These are phyloP conservation scores for Hirudinaria manillensis DNA, from an alignment of 2,888 invertebrate genomes.

Conservation along the genomic window DNA sequence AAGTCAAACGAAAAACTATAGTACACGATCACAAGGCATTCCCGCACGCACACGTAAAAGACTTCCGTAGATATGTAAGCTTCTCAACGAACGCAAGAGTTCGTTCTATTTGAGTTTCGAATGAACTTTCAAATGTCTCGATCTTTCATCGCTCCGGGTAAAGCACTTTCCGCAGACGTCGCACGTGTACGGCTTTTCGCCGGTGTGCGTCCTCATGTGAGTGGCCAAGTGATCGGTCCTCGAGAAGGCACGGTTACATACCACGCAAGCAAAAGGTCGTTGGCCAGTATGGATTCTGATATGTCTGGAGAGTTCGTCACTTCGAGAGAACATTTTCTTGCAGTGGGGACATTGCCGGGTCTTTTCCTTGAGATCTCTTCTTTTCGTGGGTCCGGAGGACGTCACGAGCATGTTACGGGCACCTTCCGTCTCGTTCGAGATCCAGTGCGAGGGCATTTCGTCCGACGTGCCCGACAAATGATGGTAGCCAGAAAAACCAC, in stretches of 20 bases:
- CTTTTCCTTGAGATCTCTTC: not conserved
- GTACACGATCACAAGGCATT: too few relatives aligned
- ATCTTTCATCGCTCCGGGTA: slow-evolving; percentile 96
- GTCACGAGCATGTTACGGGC: not conserved
- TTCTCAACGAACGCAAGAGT: too few relatives aligned
- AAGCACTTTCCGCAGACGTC: slow-evolving; percentile 96
- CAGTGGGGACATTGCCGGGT: slow-evolving; percentile 62
- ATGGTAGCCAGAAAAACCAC: too few relatives aligned
- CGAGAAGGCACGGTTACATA: slow-evolving; percentile 95
- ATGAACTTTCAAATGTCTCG: slow-evolving; percentile 79
- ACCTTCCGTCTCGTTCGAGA: not conserved
- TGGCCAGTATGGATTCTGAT: slow-evolving; percentile 98
- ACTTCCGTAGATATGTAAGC: too few relatives aligned
- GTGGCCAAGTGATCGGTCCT: slow-evolving; percentile 97
- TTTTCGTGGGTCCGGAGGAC: slow-evolving; percentile 45
- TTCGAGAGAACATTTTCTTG: slow-evolving; percentile 90
- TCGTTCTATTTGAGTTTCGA: not conserved
- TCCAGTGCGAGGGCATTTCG: not conserved
- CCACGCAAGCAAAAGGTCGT: slow-evolving; percentile 93
- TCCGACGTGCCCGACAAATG: not conserved
- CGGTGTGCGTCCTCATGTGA: slow-evolving; percentile 84
- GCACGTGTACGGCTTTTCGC: slow-evolving; percentile 95
- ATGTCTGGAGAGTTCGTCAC: slow-evolving; percentile 95
- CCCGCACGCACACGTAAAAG: too few relatives aligned
- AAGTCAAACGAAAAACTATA: too few relatives aligned